A percentile compares a stretch with the other conserved stretches of the same genome.
Conservation (phyloP, 2,113 vertebrate genomes). For the Rhabdomys dilectus region DNA sequence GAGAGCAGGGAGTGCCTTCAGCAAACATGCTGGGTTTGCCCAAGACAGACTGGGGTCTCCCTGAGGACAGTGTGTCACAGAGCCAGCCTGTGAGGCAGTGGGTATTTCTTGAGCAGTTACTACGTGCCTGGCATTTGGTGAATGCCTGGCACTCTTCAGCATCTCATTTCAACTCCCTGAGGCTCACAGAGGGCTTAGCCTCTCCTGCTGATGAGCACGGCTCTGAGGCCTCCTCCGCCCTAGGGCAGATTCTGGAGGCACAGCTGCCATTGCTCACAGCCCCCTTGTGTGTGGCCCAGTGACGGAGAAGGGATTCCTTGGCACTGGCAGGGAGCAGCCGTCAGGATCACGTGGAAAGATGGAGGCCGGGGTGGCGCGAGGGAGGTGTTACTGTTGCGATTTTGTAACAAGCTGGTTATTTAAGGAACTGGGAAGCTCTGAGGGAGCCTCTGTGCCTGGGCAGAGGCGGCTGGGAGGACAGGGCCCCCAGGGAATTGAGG, state of each 20-base stretch:
- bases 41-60: not conserved
- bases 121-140: not conserved
- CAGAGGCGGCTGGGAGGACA: not conserved
- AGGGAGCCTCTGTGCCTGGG: constrained; percentile 43
- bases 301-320: constrained; percentile 78
- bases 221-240: not conserved
- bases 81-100: not conserved
- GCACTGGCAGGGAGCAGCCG: constrained; percentile 74
- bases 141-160: not conserved
- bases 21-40: not conserved
- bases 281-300: constrained; percentile 67
- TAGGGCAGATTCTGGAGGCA: not conserved
- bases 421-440: constrained; percentile 66
- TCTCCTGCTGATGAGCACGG: not conserved
- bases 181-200: not conserved
- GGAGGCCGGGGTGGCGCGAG: constrained; percentile 74
- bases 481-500: not conserved
- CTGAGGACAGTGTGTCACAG: not conserved
- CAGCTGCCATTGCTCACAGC: constrained; percentile 31
- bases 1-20: not conserved
- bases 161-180: not conserved
- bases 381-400: constrained; percentile 82
- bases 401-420: constrained; percentile 82
- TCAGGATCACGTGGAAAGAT: constrained; percentile 69
- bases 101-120: constrained; percentile 6